phyloP scores from a whole-genome alignment of 2,797 vertebrate genomes.

The Emys orbicularis region DNA sequence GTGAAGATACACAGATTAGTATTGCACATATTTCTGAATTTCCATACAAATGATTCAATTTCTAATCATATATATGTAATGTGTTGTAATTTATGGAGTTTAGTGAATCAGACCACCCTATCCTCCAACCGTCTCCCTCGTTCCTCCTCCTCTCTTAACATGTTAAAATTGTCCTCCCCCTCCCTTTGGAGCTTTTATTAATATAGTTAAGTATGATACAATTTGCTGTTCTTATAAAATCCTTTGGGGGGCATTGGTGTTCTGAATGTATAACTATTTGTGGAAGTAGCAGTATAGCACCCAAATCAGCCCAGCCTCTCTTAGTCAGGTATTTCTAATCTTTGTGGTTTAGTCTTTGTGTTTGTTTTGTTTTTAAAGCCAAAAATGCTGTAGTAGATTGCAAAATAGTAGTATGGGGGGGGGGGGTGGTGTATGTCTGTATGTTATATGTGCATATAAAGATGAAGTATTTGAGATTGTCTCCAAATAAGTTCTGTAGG shows the following conservation, averaged over 20 bases:
- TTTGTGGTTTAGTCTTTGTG: neutral
- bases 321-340: neutral
- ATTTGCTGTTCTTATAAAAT: neutral
- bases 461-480: neutral
- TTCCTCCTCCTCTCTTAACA: neutral
- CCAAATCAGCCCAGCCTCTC: neutral
- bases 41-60: neutral
- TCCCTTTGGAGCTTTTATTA: neutral
- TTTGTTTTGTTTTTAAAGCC: no score
- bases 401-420: neutral
- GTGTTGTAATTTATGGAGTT: neutral
- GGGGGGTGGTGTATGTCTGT: neutral
- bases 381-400: neutral
- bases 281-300: neutral
- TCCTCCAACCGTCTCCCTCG: neutral
- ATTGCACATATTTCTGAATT: neutral
- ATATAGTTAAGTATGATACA: neutral
- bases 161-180: neutral
- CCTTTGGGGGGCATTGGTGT: neutral
- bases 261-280: neutral
- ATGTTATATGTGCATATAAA: neutral
- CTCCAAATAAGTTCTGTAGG: neutral
- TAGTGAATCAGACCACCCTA: fast-evolving
- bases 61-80: neutral
- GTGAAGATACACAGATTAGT: neutral